These are phyloP conservation scores for Spisula subtruncata DNA, from an alignment of 2,888 invertebrate species.

Conservation along the genomic window DNA sequence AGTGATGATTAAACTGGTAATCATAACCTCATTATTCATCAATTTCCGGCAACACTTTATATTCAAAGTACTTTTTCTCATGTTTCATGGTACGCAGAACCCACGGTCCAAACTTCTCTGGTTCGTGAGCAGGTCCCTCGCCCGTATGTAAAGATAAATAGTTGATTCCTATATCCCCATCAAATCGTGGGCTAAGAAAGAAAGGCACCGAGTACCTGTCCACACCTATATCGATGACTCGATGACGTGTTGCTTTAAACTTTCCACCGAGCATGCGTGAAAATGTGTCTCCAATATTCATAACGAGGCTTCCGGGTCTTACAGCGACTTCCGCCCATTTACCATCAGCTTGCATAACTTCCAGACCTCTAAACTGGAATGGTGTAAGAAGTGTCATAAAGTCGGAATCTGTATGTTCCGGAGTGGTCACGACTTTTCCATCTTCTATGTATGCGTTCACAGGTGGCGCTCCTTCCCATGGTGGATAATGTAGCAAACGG, in stretches of 20 bases:
- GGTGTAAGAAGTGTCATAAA: constrained; percentile 73
- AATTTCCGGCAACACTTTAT: constrained; percentile 73
- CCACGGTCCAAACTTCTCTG: constrained; percentile 67
- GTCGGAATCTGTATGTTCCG: constrained; percentile 76
- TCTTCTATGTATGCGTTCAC: constrained; percentile 70
- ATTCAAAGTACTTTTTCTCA: constrained; percentile 74
- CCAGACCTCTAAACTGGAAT: constrained; percentile 71
- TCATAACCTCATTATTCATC: constrained; percentile 37
- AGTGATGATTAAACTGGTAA: not conserved
- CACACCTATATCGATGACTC: constrained; percentile 72
- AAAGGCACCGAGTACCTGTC: constrained; percentile 76
- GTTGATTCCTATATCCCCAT: constrained; percentile 70
- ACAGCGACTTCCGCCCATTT: constrained; percentile 72
- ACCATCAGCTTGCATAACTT: constrained; percentile 66
- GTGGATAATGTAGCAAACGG: constrained; percentile 76
- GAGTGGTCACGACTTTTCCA: constrained; percentile 70
- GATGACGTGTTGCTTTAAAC: constrained; percentile 75
- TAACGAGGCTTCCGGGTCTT: constrained; percentile 73
- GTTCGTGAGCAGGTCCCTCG: constrained; percentile 57
- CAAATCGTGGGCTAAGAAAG: constrained; percentile 73
- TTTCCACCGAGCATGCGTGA: constrained; percentile 73
- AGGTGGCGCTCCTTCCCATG: constrained; percentile 69
- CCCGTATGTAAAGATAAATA: constrained; percentile 57
- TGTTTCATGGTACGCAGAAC: constrained; percentile 62
- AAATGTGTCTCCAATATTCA: constrained; percentile 78